Conservation (phyloP, 30 jellyfish, hydroid and myxozoan genomes). For the Morbakka virulenta region DNA sequence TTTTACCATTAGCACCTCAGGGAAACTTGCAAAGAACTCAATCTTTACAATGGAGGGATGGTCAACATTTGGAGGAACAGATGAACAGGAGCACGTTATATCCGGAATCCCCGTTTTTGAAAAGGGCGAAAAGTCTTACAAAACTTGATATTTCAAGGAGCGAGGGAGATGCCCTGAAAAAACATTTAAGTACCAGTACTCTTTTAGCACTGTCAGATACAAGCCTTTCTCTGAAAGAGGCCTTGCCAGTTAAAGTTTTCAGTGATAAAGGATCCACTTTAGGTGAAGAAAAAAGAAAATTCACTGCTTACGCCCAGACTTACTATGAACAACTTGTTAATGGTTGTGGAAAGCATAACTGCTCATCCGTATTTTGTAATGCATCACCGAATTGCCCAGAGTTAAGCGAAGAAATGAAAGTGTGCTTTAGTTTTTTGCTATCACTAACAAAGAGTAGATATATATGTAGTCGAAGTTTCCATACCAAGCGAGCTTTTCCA, state of each 20-base stretch:
- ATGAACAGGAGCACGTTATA: not conserved
- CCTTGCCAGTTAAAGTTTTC: slow-evolving; percentile 69
- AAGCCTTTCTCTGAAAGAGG: slow-evolving; percentile 72
- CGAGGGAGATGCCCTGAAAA: not conserved
- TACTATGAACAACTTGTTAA: slow-evolving; percentile 79
- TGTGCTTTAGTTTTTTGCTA: slow-evolving; percentile 64
- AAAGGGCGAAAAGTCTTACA: not conserved
- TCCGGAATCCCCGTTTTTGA: not conserved
- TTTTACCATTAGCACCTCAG: not conserved
- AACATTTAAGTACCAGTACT: slow-evolving; percentile 85
- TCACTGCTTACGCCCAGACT: slow-evolving; percentile 77
- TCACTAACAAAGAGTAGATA: slow-evolving; percentile 43
- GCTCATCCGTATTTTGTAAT: slow-evolving; percentile 67
- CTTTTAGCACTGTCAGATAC: slow-evolving; percentile 82
- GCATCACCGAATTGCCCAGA: slow-evolving; percentile 20
- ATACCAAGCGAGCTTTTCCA: slow-evolving; percentile 38
- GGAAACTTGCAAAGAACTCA: not conserved
- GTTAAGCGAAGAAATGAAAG: slow-evolving; percentile 32
- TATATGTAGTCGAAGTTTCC: slow-evolving; percentile 33
- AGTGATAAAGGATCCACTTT: slow-evolving; percentile 58
- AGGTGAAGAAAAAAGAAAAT: slow-evolving; percentile 71
- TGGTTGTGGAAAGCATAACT: slow-evolving; percentile 64
- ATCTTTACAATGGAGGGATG: not conserved
- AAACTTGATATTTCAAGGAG: not conserved
- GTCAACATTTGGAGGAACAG: not conserved